These are phyloP conservation scores for Lithophane semibrunnea DNA, from an alignment of 2,888 invertebrate species.

Conservation along the genomic window DNA sequence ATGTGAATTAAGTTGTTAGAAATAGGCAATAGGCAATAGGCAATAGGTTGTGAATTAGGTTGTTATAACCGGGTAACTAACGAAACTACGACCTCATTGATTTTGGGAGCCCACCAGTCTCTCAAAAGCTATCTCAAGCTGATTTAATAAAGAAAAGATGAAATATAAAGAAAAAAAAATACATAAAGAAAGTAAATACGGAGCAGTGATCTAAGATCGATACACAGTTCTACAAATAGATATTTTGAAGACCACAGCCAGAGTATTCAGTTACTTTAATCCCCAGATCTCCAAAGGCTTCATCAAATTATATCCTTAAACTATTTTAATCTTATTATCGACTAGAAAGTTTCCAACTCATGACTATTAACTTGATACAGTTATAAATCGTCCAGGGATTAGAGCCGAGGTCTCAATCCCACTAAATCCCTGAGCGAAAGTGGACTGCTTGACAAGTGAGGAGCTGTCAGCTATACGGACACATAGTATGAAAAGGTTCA, in stretches of 20 bases:
- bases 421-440: constrained; percentile 63
- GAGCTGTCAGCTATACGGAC: constrained; percentile 4
- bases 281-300: constrained; percentile 23
- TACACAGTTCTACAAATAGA: neutral
- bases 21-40: no score
- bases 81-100: neutral
- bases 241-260: neutral
- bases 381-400: constrained; percentile 63
- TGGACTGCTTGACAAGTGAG: constrained; percentile 41
- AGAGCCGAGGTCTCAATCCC: constrained; percentile 55
- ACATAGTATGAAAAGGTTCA: neutral
- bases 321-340: constrained; percentile 45
- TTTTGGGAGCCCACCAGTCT: neutral
- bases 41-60: no score
- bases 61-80: neutral
- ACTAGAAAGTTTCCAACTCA: constrained; percentile 51
- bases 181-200: no score
- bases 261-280: constrained; percentile 17
- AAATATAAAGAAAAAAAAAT: no score
- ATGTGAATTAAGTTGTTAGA: no score
- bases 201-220: neutral
- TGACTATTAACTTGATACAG: constrained; percentile 52
- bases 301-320: constrained; percentile 36
- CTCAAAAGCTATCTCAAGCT: neutral
- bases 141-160: no score